Base-by-base conservation (phyloP, 2,888 invertebrate species). In the Lasioglossum malachurum region DNA sequence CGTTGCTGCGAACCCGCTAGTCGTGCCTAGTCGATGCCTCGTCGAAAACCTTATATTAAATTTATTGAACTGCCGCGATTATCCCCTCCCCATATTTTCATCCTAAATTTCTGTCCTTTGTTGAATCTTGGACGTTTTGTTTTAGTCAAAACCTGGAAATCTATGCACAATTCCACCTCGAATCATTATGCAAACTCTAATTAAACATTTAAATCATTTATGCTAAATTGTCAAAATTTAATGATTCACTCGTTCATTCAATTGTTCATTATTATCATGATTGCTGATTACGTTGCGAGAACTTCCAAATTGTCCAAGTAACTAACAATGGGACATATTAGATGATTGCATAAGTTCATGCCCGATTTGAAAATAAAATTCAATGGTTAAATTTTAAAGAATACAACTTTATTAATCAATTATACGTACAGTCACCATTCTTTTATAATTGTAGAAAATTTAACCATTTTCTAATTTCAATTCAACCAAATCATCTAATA, bases 41-140 rank as follows among this genome's bases (percentile, higher is more conserved):
- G 38, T 41, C 44, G 38, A 67, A 67, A 77, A 80, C 83, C 81
- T 31, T 75, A 57, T 75, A 84, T 88, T 87, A 78, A 78, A 83
- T 87, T 85, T 73, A 82, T 80, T 80, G 71, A 83, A 74, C 72
- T 73, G 46, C 80, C 41, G 64, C 84, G 35, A 83, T 90, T 75
- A 80, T 80, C 76, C 76, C 38, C 31, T 49, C 16, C 71, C 69
- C 69, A n/a, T 12, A n/a, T 12, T 44, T 31, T 53, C n/a, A 27
- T 41, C 19, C 19, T 1, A 35, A 38, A 64, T 64, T 31, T 64
- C 31, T 64, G 31, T 64, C 31, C 27, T 31, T 64, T 16, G 14
- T 16, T 19, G 7, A 7, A 64, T 1, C 31, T 2, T 16, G 2
- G 16, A 31, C 7, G 2, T 64, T 31, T 27, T 16, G 7, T 31